Evolutionary conservation across 2,888 invertebrate species (phyloP).

Genomic region (Gryllus longicercus): DNA sequence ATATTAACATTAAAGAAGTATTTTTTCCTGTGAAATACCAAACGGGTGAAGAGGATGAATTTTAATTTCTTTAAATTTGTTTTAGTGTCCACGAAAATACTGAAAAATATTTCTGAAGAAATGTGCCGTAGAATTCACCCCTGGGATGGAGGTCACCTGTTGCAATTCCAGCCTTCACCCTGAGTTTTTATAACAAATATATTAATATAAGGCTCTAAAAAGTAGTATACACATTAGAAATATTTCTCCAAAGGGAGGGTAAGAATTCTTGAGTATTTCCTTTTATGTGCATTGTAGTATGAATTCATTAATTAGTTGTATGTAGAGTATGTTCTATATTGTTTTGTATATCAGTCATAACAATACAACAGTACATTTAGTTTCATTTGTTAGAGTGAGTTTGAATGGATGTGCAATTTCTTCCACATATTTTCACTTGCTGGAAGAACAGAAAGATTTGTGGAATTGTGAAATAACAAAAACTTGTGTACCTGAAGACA

Average conservation of each 20-base stretch:
- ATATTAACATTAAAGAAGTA: too few species aligned
- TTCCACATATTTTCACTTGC: background rate
- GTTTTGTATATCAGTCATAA: background rate
- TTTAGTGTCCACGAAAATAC: background rate
- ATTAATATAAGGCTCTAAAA: constrained; percentile 4
- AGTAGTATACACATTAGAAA: background rate
- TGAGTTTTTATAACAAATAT: constrained; percentile 5
- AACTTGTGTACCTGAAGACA: constrained; percentile 17
- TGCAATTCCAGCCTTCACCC: background rate
- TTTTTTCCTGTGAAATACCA: too few species aligned
- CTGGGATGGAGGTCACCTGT: constrained; percentile 2
- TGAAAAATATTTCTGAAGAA: background rate
- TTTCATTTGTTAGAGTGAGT: background rate
- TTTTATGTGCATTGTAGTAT: constrained; percentile 9
- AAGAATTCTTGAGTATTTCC: background rate
- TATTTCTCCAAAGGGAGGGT: constrained; percentile 1
- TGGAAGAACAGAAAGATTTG: constrained; percentile 17
- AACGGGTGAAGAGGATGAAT: too few species aligned
- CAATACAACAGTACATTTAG: constrained; percentile 1
- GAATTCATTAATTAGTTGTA: background rate
- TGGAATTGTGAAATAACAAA: constrained; percentile 11
- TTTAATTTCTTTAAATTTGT: too few species aligned
- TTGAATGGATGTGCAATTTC: constrained; percentile 3
- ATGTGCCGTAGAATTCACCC: background rate
- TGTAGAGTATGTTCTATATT: background rate